Evolutionary conservation across 1,140 invertebrate genomes (phyloP).

Genomic region (Papilio dardanus): DNA sequence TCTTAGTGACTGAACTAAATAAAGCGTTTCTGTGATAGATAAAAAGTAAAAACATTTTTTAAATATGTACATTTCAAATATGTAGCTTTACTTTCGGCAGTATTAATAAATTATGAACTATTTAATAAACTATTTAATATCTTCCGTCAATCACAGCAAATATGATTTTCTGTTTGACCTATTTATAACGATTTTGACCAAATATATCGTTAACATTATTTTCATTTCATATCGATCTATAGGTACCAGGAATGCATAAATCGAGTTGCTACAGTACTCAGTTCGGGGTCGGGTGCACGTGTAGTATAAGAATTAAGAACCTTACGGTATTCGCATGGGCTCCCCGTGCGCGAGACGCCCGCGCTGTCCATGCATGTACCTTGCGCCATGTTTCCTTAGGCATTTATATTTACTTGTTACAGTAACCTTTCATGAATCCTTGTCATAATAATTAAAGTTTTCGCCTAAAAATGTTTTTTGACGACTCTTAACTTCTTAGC

Average conservation of each 20-base stretch:
- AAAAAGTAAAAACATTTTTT: background rate
- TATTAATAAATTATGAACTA: background rate
- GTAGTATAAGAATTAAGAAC: background rate
- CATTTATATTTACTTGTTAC: background rate
- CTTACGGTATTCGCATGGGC: constrained; percentile 5
- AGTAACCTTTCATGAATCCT: background rate
- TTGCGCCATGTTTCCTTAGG: background rate
- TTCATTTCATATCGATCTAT: background rate
- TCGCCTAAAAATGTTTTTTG: background rate
- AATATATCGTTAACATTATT: no score
- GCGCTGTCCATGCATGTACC: background rate
- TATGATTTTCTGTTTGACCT: background rate
- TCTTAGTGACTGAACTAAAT: background rate
- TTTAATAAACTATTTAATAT: background rate
- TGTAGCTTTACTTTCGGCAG: background rate
- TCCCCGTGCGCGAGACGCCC: background rate
- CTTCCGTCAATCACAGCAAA: background rate
- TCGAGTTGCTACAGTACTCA: background rate
- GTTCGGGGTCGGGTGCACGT: background rate
- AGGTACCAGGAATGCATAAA: background rate
- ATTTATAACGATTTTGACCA: no score
- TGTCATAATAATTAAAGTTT: background rate
- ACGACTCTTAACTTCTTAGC: no score
- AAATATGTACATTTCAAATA: background rate
- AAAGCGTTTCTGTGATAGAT: background rate